Base-by-base conservation (phyloP, 2,888 invertebrate species). In the Notodonta ziczac region DNA sequence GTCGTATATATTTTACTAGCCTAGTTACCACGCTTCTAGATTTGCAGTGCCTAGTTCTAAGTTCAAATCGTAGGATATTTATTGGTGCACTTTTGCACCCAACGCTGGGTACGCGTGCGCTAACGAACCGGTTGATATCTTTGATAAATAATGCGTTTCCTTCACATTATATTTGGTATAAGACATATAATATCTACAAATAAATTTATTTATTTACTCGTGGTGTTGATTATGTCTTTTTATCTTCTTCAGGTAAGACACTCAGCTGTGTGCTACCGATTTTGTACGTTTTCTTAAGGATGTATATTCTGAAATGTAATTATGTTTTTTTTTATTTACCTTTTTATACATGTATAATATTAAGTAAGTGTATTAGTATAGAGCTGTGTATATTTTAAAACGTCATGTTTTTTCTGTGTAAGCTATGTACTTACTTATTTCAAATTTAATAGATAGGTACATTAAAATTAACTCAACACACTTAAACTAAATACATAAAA, bases 1-100 rank as follows among this genome's bases (percentile, higher is more conserved):
- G 10, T 14, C 14, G 8, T 56, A 56, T 44, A 46, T 53, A 59
- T 46, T 42, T 24, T 16, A 40, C 55, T 57, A 76, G 65, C 78
- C 80, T 64, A 80, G 82, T 83, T 84, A 77, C 84, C 81, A 82
- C 82, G 80, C 67, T 68, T 62, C 66, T 68, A 74, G 73, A 80
- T 79, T 81, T 77, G 79, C 69, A 76, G 67, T 76, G 66, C 40
- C 61, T 58, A 67, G 74, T 75, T 66, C 69, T 75, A 77, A 77
- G 80, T 82, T 82, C 80, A 82, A 73, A 72, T 76, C 72, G 74
- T 69, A 57, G 51, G 67, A 77, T 80, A 85, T 86, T 82, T 85
- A 85, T 83, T 72, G 78, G 71, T 72, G 80, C 80, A 80, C 77
- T 78, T 77, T 77, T 76, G 76, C 78, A 83, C 81, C 81, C 76